Percentiles rank a stretch among this genome's conserved stretches.
Conservation (phyloP, 2,888 invertebrate species). For the Hemistola chrysoprasaria region DNA sequence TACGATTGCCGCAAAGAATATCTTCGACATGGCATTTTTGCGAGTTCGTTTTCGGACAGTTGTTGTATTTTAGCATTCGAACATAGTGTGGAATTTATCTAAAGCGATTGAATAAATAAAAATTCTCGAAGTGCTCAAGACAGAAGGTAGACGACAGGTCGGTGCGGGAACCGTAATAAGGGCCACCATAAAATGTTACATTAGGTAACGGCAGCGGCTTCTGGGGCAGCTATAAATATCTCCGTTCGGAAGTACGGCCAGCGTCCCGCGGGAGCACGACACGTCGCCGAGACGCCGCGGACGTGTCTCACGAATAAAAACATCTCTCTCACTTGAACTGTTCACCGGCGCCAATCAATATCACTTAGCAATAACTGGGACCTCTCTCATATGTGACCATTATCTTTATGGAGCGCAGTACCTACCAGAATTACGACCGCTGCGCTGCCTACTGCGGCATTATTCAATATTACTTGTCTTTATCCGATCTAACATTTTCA, state of each 20-base stretch:
- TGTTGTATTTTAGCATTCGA: constrained; percentile 33
- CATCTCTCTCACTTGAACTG: constrained; percentile 57
- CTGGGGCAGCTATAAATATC: constrained; percentile 81
- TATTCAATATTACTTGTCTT: constrained; percentile 35
- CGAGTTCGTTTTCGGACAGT: constrained; percentile 26
- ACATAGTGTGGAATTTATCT: constrained; percentile 39
- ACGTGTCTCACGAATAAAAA: constrained; percentile 79
- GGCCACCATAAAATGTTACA: constrained; percentile 80
- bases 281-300: constrained; percentile 66
- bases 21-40: constrained; percentile 68
- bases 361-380: constrained; percentile 68
- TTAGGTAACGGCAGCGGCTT: constrained; percentile 81
- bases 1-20: constrained; percentile 78
- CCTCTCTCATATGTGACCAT: constrained; percentile 59
- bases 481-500: not conserved
- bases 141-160: constrained; percentile 53
- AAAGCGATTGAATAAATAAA: constrained; percentile 60
- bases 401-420: constrained; percentile 50
- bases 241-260: constrained; percentile 78
- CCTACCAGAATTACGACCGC: constrained; percentile 45
- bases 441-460: constrained; percentile 35
- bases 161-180: constrained; percentile 76
- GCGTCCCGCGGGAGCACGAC: constrained; percentile 77
- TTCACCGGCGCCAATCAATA: constrained; percentile 68
- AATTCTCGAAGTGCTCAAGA: constrained; percentile 41